Evolutionary conservation across 2,113 vertebrate species (phyloP), one percentile per base, ranked within the genome.

Genomic region (Brachypodius melanocephalos): DNA sequence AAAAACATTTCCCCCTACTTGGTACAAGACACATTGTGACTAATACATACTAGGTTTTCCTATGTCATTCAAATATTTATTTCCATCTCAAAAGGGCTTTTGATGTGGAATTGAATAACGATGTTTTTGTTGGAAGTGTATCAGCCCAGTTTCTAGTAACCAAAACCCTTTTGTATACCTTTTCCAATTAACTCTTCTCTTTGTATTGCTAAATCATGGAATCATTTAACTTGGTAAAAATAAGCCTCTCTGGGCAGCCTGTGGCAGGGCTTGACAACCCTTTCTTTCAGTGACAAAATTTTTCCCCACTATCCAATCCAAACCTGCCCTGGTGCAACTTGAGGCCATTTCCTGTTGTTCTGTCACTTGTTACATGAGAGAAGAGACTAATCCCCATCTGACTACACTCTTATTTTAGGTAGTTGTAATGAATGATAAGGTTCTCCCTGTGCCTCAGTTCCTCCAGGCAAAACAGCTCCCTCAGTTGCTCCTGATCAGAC

Each of bases 101-200:
- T 87, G 83, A 81, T 88, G 31, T 85, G 42, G 40, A 51, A 45
- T 42, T 42, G 25, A 71, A 52, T 88, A 93, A 84, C 78, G 43
- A 65, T 6, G 0, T 36, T 89, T 93, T 90, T 89, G 34, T 75
- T 67, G 62, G 25, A 87, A 36, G 17, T 85, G 54, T 17, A n/a
- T 78, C 2, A 13, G 24, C 49, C 21, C 1, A 4, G 6, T 92
- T 95, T 90, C 57, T 87, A 22, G 43, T 67, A 55, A 75, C 82
- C 72, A 92, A 77, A 91, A 75, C 66, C 34, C 22, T 31, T 84
- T 84, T 74, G 59, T 72, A 12, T 29, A 34, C 78, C 15, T 85
- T 92, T 92, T 75, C 74, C 65, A 92, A 32, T 87, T 93, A 92
- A 87, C 61, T 61, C 69, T 92, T 92, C 19, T 55, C 51, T 95